Evolutionary conservation across 1,140 invertebrate species (phyloP).

Genomic region (Drosophila subpulchrella): DNA sequence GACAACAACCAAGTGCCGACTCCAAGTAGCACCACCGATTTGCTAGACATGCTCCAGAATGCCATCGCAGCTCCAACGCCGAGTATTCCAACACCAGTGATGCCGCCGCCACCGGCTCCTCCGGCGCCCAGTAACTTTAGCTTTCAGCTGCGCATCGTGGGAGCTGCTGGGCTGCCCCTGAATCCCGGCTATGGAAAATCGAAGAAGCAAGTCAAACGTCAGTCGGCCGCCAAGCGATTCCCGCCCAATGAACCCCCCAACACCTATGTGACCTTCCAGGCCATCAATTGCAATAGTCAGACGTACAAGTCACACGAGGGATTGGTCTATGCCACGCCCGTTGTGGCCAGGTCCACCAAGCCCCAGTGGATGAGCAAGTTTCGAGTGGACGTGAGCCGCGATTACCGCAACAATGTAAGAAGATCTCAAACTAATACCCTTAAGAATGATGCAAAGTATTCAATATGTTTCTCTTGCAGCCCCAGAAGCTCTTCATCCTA

Average conservation of each 20-base stretch:
- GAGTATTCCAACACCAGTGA: not conserved
- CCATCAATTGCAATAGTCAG: constrained; percentile 54
- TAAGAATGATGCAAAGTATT: too few relatives aligned
- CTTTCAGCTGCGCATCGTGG: constrained; percentile 86
- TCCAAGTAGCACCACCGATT: constrained; percentile 80
- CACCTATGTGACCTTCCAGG: constrained; percentile 87
- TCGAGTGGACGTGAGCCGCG: constrained; percentile 85
- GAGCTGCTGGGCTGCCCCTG: constrained; percentile 86
- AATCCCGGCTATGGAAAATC: constrained; percentile 82
- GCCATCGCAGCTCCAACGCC: constrained; percentile 61
- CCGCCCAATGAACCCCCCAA: constrained; percentile 85
- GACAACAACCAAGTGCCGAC: constrained; percentile 43
- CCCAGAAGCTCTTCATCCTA: constrained; percentile 86
- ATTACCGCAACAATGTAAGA: constrained; percentile 86
- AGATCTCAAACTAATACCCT: not conserved
- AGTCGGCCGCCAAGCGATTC: constrained; percentile 60
- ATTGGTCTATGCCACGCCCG: constrained; percentile 85
- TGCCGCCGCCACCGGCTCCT: constrained; percentile 11
- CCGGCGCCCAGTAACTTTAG: constrained; percentile 72
- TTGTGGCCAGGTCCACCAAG: constrained; percentile 85
- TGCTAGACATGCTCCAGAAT: constrained; percentile 85
- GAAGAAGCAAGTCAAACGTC: constrained; percentile 68
- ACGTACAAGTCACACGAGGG: constrained; percentile 80
- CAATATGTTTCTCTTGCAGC: constrained; percentile 75
- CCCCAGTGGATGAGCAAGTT: constrained; percentile 87